Percentiles rank a stretch among this genome's conserved stretches.
phyloP scores from a whole-genome alignment of 2,797 vertebrate genomes.

The Pteropus rufus region DNA sequence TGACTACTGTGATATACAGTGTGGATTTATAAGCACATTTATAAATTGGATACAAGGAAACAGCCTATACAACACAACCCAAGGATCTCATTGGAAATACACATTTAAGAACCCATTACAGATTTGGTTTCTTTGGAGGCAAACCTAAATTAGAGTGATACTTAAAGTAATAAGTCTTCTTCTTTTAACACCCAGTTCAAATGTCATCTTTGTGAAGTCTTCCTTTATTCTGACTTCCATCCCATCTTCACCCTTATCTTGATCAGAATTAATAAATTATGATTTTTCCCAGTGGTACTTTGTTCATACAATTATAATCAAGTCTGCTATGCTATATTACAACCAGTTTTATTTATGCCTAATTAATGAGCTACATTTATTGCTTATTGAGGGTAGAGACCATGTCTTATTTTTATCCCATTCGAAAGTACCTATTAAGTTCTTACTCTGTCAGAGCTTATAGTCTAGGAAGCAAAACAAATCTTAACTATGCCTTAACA shows the following conservation, averaged over 20 bases:
- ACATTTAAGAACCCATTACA: neutral
- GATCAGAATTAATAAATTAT: neutral
- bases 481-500: neutral
- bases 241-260: neutral
- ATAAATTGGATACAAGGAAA: neutral
- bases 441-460: neutral
- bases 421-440: neutral
- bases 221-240: neutral
- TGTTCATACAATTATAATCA: constrained; percentile 12
- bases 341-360: neutral
- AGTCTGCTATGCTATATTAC: neutral
- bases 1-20: neutral
- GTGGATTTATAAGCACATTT: neutral
- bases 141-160: neutral
- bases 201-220: neutral
- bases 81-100: neutral
- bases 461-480: neutral
- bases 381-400: neutral
- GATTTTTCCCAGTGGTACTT: neutral
- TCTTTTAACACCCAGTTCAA: neutral
- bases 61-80: neutral
- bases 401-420: neutral
- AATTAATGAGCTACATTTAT: neutral
- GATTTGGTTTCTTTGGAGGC: neutral
- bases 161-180: neutral